Conservation (phyloP, 2,797 vertebrate species). For the Gadopsis marmoratus region DNA sequence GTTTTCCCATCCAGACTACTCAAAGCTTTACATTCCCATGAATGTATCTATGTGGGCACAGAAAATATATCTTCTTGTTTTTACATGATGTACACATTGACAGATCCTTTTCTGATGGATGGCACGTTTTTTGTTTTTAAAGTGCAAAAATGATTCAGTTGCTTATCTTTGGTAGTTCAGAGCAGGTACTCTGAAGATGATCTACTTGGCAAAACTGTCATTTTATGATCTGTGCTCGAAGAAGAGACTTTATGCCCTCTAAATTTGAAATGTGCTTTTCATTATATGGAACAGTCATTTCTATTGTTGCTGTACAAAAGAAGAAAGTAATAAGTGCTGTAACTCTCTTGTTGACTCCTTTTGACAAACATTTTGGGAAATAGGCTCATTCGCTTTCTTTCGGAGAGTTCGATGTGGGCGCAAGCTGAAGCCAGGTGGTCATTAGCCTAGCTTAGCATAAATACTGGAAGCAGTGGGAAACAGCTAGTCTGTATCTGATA, state of each 20-base stretch:
- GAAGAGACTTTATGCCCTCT: constrained; percentile 20
- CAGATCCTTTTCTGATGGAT: constrained; percentile 46
- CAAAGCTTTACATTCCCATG: constrained; percentile 49
- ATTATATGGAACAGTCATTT: not conserved
- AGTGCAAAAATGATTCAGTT: constrained; percentile 44
- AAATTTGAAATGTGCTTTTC: not conserved
- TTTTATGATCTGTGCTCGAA: constrained; percentile 25
- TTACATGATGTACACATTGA: constrained; percentile 39
- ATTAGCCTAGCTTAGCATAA: constrained; percentile 37
- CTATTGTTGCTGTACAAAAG: constrained; percentile 15
- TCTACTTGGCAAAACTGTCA: constrained; percentile 9
- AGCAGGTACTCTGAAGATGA: constrained; percentile 82
- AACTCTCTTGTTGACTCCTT: not conserved
- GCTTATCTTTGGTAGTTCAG: constrained; percentile 53
- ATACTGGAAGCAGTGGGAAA: not conserved
- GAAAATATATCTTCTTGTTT: constrained; percentile 7
- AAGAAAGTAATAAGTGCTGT: not conserved
- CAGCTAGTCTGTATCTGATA: not conserved
- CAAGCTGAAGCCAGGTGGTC: not conserved
- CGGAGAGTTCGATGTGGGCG: not conserved
- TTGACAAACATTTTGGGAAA: not conserved
- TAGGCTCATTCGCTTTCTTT: not conserved
- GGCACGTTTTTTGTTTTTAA: constrained; percentile 71
- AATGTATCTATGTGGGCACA: constrained; percentile 34
- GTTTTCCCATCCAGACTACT: constrained; percentile 35